Evolutionary conservation across 2,113 vertebrate genomes (phyloP), one percentile per base, ranked within the genome.

Genomic region (Brachionichthys hirsutus): DNA sequence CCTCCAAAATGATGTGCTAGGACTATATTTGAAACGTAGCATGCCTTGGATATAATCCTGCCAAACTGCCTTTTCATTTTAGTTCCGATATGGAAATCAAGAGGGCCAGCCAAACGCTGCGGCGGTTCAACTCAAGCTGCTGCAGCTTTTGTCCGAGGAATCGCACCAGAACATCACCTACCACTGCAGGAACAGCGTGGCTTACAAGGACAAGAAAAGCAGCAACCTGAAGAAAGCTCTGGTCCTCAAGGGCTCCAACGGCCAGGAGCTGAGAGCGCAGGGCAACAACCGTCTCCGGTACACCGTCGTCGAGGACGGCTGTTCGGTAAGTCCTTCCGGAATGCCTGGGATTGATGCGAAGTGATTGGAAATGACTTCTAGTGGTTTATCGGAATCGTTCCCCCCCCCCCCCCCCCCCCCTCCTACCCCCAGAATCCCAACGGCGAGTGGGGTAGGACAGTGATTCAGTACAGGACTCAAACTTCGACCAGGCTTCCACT

Each of bases 381-480:
- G 16, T 36, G n/a, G 64, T 16, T 3, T 16, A 45, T 20, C 1
- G 15, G 5, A 1, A 12, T 44, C n/a, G 9, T 30, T 44, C 15
- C 16, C 19, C n/a, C n/a, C n/a, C n/a, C n/a, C n/a, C n/a, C n/a
- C n/a, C n/a, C n/a, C n/a, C n/a, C n/a, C n/a, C n/a, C n/a, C n/a
- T n/a, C n/a, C n/a, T n/a, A n/a, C n/a, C n/a, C 68, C 0, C 75
- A 98, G 95, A 93, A 88, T 74, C 91, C 88, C 12, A 92, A 90
- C 0, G 91, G 92, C n/a, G 85, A 90, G 0, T 86, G 91, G 85
- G 92, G 93, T 60, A 94, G 92, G 85, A 94, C 94, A 0, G 83
- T 98, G 69, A 92, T 98, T 56, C 94, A 99, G 89, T 98, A 96
- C 82, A 92, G 93, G 87, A 98, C 95, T 1, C 95, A 97, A 84